Conservation (phyloP, 2,113 vertebrate species). For the Urocolius indicus region DNA sequence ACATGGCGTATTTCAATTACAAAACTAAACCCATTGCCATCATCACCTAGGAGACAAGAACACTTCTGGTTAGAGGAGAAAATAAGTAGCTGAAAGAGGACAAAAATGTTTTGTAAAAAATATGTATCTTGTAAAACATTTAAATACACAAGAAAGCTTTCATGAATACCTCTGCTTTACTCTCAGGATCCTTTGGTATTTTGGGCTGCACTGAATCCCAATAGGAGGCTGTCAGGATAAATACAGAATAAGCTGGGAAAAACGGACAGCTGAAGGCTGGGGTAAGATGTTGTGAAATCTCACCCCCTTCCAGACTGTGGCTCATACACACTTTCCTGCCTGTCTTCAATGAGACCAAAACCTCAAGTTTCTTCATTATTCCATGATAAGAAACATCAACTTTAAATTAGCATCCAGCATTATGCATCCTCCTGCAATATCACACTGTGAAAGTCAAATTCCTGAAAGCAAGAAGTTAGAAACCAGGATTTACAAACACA, state of each 20-base stretch:
- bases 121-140: background rate
- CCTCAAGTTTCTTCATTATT: background rate
- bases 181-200: background rate
- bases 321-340: background rate
- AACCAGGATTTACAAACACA: background rate
- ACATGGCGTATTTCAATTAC: background rate
- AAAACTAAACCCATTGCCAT: background rate
- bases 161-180: background rate
- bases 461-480: background rate
- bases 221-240: background rate
- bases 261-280: background rate
- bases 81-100: background rate
- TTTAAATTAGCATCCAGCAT: background rate
- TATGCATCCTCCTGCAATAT: background rate
- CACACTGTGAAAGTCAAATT: no score
- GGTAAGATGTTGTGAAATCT: background rate
- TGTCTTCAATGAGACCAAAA: background rate
- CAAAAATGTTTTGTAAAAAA: background rate
- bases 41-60: background rate
- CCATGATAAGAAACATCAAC: background rate
- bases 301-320: background rate
- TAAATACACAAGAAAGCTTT: background rate
- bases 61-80: background rate
- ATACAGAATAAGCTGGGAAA: background rate
- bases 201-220: background rate